These are phyloP conservation scores for Albula glossodonta DNA, from an alignment of 2,113 vertebrate genomes.

Conservation along the genomic window DNA sequence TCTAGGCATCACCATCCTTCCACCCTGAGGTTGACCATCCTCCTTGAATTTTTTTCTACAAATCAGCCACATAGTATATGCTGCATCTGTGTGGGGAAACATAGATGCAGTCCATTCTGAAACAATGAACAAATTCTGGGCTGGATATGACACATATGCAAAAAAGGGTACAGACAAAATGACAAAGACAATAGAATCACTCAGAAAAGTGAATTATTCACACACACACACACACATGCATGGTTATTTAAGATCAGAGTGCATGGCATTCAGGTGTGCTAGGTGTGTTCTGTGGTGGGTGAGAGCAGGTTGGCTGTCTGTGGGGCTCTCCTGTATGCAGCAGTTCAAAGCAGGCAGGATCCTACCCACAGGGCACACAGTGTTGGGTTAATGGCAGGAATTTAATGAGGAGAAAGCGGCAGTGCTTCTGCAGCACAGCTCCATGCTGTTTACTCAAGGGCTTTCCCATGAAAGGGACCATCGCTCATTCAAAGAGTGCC, in stretches of 20 bases:
- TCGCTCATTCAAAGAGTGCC: background rate
- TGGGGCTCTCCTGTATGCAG: background rate
- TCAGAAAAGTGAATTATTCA: background rate
- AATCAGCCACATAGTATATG: no score
- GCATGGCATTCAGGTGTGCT: background rate
- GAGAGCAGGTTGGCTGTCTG: background rate
- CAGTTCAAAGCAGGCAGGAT: background rate
- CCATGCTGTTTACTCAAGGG: conserved; percentile 7
- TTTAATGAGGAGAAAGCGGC: background rate
- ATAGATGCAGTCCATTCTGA: no score
- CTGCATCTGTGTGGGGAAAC: no score
- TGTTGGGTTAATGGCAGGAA: background rate
- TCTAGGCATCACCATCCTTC: no score
- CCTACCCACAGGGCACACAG: background rate
- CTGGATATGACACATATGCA: no score
- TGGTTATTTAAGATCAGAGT: no score
- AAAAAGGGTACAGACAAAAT: no score
- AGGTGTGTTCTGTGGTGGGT: background rate
- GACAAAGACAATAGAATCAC: no score
- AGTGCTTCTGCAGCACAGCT: background rate
- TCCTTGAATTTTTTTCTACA: no score
- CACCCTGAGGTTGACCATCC: no score
- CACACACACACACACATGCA: no score
- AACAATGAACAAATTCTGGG: no score
- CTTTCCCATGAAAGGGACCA: conserved; percentile 1